Conservation (phyloP, 2,888 invertebrate genomes). For the Nomada ferruginata region DNA sequence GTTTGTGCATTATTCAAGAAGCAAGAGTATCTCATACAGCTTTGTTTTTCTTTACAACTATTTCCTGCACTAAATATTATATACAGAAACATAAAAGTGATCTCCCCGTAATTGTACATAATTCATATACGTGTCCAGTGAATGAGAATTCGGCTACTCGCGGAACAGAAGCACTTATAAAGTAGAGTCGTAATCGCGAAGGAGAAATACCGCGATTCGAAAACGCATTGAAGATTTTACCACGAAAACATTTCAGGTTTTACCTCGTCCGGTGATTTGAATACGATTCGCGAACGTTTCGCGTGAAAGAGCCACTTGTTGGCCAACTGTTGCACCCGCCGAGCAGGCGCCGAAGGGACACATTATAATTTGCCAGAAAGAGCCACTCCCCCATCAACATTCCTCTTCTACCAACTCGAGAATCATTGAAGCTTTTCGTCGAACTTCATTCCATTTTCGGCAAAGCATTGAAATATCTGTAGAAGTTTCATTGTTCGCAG, state of each 20-base stretch:
- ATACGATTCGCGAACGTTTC: conserved; percentile 76
- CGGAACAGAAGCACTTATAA: neutral
- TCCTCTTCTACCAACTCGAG: conserved; percentile 8
- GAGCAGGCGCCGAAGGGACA: conserved; percentile 70
- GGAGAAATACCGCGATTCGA: conserved; percentile 2
- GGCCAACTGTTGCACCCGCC: conserved; percentile 82
- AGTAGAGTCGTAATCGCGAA: too few relatives aligned
- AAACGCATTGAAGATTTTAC: conserved; percentile 17
- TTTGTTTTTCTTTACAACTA: neutral
- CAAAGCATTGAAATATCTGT: neutral
- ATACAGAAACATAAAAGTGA: neutral
- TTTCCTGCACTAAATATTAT: neutral
- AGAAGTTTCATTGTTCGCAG: too few relatives aligned
- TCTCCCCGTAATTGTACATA: neutral
- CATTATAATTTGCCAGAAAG: conserved; percentile 69
- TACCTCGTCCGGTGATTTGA: conserved; percentile 72
- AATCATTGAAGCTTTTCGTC: neutral
- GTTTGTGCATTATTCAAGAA: conserved; percentile 7
- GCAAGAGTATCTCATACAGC: neutral
- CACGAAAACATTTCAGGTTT: conserved; percentile 40
- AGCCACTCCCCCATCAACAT: conserved; percentile 33
- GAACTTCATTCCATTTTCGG: neutral
- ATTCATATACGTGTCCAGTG: neutral
- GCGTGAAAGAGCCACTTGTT: conserved; percentile 83
- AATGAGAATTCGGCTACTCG: neutral